Evolutionary conservation across 2,113 vertebrate species (phyloP), one percentile per base, ranked within the genome.

Genomic region (Hystrix brachyura): DNA sequence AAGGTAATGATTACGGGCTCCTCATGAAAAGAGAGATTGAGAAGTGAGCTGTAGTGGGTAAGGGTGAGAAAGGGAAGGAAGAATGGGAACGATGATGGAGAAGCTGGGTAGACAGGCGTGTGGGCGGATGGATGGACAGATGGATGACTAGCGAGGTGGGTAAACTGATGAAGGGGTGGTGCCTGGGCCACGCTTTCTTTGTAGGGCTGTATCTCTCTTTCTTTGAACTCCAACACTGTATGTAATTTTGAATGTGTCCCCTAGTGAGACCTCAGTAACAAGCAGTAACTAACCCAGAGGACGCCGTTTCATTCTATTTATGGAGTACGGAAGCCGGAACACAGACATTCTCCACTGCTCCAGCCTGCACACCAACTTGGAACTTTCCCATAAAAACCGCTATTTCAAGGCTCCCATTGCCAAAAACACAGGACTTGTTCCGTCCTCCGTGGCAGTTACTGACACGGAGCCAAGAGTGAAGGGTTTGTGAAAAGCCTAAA

Each of bases 21-120:
- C 74, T 85, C 72, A n/a, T 96, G 32, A 82, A 92, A 93, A 90
- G n/a, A 89, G 11, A 19, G 9, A 46, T 51, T 86, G 53, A 89
- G 48, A 67, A 81, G 34, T 34, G 14, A 79, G 51, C 43, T 6
- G 19, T 8, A 7, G 55, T 14, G 17, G 21, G 10, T 80, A 43
- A 51, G n/a, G 32, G 2, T 48, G 17, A 23, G 10, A 19, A 59
- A 34, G 60, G 14, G 27, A 27, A 38, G 81, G 23, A 85, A 64
- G 27, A 87, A 81, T 19, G 29, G 32, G 23, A 53, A 91, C 69
- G 60, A 76, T 72, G 71, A 53, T 59, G 3, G 82, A 87, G 38
- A 78, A 25, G 2, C 34, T 90, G 51, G 46, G 60, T 29, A 32
- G 10, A 38, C 69, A 62, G 12, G 43, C 19, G 25, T 53, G 62